Percentiles rank a stretch among this genome's conserved stretches.
Evolutionary conservation across 2,113 vertebrate genomes (phyloP).

Genomic region (Corvus moneduloides): DNA sequence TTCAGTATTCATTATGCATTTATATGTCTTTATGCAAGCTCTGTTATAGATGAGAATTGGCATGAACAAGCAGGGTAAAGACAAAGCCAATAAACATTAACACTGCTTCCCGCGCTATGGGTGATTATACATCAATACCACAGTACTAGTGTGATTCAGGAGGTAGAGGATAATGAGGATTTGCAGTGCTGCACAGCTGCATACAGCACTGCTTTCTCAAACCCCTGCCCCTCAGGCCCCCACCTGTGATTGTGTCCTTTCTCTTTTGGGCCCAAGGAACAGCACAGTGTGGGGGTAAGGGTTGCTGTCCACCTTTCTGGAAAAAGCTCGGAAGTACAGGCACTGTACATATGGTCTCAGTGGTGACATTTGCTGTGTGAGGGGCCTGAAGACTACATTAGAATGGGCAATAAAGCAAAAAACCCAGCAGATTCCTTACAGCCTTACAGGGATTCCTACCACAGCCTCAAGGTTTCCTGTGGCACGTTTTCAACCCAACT

Average conservation of each 20-base stretch:
- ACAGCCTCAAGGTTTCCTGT: not conserved
- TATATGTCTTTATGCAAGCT: slow-evolving; percentile 9
- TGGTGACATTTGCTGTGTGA: not conserved
- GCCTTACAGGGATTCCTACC: not conserved
- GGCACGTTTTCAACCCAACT: not conserved
- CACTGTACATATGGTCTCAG: not conserved
- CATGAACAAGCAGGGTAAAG: not conserved
- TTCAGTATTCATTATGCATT: not conserved
- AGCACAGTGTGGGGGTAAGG: not conserved
- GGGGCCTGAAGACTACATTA: not conserved
- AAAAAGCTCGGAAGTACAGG: not conserved
- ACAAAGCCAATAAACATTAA: slow-evolving; percentile 55
- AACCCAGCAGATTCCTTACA: not conserved
- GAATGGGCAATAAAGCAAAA: not conserved
- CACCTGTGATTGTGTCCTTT: fast-evolving
- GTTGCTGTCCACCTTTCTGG: too few relatives aligned
- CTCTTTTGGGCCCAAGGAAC: not conserved
- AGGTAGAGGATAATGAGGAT: not conserved
- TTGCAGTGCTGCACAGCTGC: not conserved
- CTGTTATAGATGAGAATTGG: slow-evolving; percentile 39
- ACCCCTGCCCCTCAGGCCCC: not conserved
- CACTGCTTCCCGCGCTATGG: not conserved
- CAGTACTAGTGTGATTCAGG: not conserved
- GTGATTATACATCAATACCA: slow-evolving; percentile 15
- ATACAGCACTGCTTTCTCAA: not conserved